Conservation (phyloP, 1,140 invertebrate genomes). For the Sweltsa coloradensis region DNA sequence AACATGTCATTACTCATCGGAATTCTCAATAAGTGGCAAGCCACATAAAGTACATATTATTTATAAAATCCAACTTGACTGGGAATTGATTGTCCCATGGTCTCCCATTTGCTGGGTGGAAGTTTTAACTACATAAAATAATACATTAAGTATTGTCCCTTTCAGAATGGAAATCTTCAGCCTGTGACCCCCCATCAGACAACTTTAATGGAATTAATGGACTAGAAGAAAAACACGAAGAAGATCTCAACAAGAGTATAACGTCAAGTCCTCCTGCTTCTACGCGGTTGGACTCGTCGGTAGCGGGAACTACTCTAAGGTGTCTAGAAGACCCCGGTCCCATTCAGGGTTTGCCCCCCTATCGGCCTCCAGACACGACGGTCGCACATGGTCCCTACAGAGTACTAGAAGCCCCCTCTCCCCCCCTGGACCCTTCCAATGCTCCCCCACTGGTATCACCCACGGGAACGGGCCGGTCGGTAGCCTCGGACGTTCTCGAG, state of each 20-base stretch:
- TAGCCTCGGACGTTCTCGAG: constrained; percentile 65
- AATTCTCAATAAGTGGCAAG: no score
- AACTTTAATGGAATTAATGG: constrained; percentile 33
- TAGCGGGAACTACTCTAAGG: constrained; percentile 35
- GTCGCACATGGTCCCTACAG: constrained; percentile 17
- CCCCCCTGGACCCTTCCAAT: constrained; percentile 23
- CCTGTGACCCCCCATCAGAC: constrained; percentile 32
- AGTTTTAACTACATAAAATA: no score
- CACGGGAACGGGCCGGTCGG: constrained; percentile 35
- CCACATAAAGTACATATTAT: no score
- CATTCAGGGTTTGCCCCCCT: constrained; percentile 30
- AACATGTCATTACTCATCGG: no score
- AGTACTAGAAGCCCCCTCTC: constrained; percentile 33
- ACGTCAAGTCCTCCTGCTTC: constrained; percentile 28
- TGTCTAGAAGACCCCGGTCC: constrained; percentile 41
- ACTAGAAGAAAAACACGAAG: constrained; percentile 30
- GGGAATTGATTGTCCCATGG: no score
- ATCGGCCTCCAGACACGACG: constrained; percentile 1
- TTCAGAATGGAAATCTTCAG: constrained; percentile 34
- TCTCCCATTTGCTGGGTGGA: no score
- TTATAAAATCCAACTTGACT: no score
- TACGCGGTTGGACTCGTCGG: constrained; percentile 11
- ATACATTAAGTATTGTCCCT: no score
- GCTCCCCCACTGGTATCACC: constrained; percentile 29
- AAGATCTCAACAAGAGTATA: no score